Evolutionary conservation across 1,140 invertebrate species (phyloP).

Genomic region (Pinna nobilis): DNA sequence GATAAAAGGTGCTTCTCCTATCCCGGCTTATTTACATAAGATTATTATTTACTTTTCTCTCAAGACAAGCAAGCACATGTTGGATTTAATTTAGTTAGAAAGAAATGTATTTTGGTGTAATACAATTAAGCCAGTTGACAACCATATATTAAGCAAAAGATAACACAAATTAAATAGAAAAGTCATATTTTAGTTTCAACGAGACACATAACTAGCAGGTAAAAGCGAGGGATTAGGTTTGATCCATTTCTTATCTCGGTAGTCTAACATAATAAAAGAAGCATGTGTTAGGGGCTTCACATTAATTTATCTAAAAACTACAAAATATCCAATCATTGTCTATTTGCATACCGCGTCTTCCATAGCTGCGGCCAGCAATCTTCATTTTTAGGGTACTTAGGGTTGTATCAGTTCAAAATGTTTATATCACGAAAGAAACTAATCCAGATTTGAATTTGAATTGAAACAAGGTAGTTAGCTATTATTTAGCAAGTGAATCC

Average conservation of each 20-base stretch:
- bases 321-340: constrained; percentile 17
- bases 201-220: constrained; percentile 8
- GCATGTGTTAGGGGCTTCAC: constrained; percentile 15
- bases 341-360: no score
- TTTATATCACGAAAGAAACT: no score
- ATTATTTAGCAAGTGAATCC: no score
- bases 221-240: constrained; percentile 17
- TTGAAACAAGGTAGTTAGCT: no score
- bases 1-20: background rate
- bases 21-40: constrained; percentile 20
- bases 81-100: constrained; percentile 15
- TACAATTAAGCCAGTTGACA: constrained; percentile 26
- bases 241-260: constrained; percentile 16
- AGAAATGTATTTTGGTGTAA: constrained; percentile 29
- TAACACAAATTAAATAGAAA: constrained; percentile 30
- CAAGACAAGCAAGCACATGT: constrained; percentile 16
- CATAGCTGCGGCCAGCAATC: no score
- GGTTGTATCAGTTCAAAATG: no score
- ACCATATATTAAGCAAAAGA: constrained; percentile 29
- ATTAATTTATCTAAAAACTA: constrained; percentile 20
- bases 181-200: constrained; percentile 28
- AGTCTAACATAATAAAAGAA: constrained; percentile 19
- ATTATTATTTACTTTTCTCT: constrained; percentile 30
- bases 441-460: no score
- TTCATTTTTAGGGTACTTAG: no score